Conservation (phyloP, 2,797 vertebrate genomes). For the Eulemur rubriventer region DNA sequence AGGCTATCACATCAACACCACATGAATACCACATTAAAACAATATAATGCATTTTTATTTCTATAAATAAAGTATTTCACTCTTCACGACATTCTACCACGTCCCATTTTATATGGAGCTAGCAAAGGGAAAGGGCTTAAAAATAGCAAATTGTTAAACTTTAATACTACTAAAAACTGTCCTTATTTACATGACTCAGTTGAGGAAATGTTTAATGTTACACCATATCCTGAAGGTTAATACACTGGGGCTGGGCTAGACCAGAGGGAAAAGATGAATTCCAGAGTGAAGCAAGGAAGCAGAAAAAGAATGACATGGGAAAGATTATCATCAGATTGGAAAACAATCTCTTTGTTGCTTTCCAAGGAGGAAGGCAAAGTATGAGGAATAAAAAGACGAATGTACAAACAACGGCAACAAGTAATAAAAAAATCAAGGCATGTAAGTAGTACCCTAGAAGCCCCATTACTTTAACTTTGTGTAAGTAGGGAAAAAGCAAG, state of each 20-base stretch:
- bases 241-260: neutral
- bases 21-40: neutral
- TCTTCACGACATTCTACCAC: neutral
- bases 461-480: neutral
- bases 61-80: neutral
- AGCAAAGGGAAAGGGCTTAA: neutral
- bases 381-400: neutral
- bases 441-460: neutral
- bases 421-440: neutral
- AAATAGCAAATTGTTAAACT: neutral
- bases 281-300: conserved; percentile 32
- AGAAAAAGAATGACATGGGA: conserved; percentile 33
- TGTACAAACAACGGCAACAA: neutral
- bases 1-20: neutral
- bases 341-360: neutral
- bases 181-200: neutral
- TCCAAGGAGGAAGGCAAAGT: neutral
- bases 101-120: neutral
- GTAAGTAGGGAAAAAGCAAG: neutral
- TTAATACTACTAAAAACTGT: neutral
- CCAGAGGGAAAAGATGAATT: neutral
- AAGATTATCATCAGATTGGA: neutral
- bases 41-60: conserved; percentile 39
- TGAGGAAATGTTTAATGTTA: conserved; percentile 27
- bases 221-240: neutral